Percentiles rank a stretch among this genome's conserved stretches.
These are phyloP conservation scores for Hippoglossus stenolepis DNA, from an alignment of 2,113 vertebrate species.

Conservation along the genomic window DNA sequence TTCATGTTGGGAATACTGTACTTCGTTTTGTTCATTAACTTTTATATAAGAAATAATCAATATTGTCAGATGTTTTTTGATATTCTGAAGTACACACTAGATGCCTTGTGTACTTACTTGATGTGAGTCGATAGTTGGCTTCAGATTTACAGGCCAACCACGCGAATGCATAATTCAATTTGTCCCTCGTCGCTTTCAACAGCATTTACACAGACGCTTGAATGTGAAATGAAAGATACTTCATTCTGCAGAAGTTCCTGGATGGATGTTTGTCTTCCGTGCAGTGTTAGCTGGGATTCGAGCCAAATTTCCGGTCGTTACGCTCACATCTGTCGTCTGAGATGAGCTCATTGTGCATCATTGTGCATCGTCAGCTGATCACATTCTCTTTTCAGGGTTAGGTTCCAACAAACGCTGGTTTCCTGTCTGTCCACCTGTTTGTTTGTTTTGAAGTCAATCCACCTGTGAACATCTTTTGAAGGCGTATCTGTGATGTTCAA, in stretches of 20 bases:
- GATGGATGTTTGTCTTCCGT: too few relatives aligned
- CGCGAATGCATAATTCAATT: too few relatives aligned
- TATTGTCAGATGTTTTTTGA: background rate
- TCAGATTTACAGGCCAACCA: too few relatives aligned
- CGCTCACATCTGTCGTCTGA: background rate
- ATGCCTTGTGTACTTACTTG: background rate
- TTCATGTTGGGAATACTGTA: background rate
- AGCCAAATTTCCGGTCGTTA: background rate
- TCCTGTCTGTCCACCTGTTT: background rate
- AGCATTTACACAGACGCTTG: background rate
- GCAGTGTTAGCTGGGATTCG: background rate
- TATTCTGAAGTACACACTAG: too few relatives aligned
- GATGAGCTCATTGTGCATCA: too few relatives aligned
- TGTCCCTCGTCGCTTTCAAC: too few relatives aligned
- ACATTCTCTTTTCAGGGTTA: background rate
- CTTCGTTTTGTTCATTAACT: background rate
- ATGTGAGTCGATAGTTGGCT: too few relatives aligned
- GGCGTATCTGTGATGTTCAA: background rate
- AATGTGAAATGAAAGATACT: too few relatives aligned
- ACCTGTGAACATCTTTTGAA: background rate
- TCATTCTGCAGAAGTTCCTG: too few relatives aligned
- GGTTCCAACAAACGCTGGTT: conserved; percentile 4
- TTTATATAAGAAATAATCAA: background rate
- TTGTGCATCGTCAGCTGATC: background rate
- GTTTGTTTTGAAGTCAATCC: conserved; percentile 3